phyloP scores from a whole-genome alignment of 2,113 vertebrate species.

The Bettongia penicillata region DNA sequence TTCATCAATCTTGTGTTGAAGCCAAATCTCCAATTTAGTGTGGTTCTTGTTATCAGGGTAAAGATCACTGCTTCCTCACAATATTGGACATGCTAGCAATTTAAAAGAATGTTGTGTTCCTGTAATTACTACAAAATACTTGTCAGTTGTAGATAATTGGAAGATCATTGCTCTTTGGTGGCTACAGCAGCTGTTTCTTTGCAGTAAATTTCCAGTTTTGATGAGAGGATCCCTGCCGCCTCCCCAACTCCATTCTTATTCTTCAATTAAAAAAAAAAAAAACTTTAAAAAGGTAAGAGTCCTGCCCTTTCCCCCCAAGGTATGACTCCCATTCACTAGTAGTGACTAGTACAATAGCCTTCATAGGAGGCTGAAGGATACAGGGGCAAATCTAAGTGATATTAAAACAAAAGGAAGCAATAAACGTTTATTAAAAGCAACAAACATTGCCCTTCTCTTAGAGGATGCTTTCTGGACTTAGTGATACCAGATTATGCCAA shows the following conservation, averaged over 20 bases:
- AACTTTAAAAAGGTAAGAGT: not conserved
- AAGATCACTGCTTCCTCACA: not conserved
- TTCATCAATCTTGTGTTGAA: not conserved
- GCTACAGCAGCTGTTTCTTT: constrained; percentile 8
- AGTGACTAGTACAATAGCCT: not conserved
- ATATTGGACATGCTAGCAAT: constrained; percentile 13
- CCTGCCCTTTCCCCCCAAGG: not conserved
- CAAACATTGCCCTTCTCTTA: not conserved
- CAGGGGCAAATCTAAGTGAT: not conserved
- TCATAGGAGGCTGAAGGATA: not conserved
- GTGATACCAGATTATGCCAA: not conserved
- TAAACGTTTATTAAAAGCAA: not conserved
- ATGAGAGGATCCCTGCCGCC: not conserved
- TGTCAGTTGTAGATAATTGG: constrained; percentile 37
- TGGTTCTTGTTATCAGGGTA: not conserved
- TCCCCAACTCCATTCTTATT: not conserved
- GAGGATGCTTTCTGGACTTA: not conserved
- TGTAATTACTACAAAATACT: constrained; percentile 40
- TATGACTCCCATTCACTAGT: not conserved
- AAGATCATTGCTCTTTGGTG: constrained; percentile 38
- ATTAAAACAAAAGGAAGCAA: not conserved
- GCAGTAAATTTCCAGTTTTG: not conserved
- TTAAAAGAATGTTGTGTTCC: constrained; percentile 28
- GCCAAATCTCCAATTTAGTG: not conserved
- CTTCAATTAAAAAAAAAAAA: not conserved